Base-by-base conservation (phyloP, 2,113 vertebrate genomes). In the Pyxicephalus adspersus region DNA sequence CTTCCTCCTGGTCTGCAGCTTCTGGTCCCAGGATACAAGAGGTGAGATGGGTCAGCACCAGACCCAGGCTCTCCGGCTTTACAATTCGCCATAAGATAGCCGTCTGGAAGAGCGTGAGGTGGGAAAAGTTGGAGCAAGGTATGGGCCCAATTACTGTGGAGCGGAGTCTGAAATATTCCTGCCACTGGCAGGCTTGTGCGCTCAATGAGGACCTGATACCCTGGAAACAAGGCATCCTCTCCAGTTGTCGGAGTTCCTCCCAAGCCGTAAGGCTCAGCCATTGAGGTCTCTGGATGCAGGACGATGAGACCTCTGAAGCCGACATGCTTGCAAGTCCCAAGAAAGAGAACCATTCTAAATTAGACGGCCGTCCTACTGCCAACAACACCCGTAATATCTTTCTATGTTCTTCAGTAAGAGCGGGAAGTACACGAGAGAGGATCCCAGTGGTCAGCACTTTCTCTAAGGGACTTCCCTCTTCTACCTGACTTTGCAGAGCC, bases 1-100 rank as follows among this genome's bases (percentile, higher is more conserved):
- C 58, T 31, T 45, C 31, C 7, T 63, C 51, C 9, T 83, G 74
- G 52, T 88, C 88, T 5, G 84, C 64, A 52, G 85, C 51, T 13
- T 86, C 60, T 13, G 83, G 86, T 23, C 89, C 91, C 80, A 91
- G 86, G n/a, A 88, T 81, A 83, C 91, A 92, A 50, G 89, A 84
- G 6, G 88, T 84, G 22, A 96, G 79, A 68, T 89, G 87, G 0
- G 91, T 85, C 0, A 90, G 83, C 23, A 94, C 80, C 0, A 77
- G 76, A 31, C 86, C 84, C 38, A 94, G 81, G 54, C 85, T 84
- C 3, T 90, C 34, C 0, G 95, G 94, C 64, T 84, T 50, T 22
- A 96, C 34, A 3, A 94, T 91, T 31, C 91, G 93, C 94, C 94
- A 96, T 58, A 96, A 90, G 28, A 96, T 87, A 55, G 94, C 91